Percentiles rank a stretch among this genome's conserved stretches.
These are phyloP conservation scores for Trachelus iudaicus DNA, from an alignment of 2,888 invertebrate species.

Conservation along the genomic window DNA sequence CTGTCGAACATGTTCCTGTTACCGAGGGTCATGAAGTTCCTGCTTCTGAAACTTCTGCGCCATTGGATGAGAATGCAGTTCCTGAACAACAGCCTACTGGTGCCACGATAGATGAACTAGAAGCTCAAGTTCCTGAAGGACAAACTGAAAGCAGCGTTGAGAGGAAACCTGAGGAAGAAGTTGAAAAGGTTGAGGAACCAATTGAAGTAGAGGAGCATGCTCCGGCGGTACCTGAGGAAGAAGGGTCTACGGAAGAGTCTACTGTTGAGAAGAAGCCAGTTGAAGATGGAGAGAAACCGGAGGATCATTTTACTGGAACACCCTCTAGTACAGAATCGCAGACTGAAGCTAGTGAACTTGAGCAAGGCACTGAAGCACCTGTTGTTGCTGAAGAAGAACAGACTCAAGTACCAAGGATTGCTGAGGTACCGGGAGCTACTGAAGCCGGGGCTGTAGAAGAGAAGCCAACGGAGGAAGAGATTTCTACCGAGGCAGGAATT, in stretches of 20 bases:
- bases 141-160: constrained; percentile 9
- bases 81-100: constrained; percentile 13
- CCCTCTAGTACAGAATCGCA: not conserved
- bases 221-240: not conserved
- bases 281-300: not conserved
- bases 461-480: constrained; percentile 20
- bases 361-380: constrained; percentile 2
- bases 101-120: constrained; percentile 19
- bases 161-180: constrained; percentile 18
- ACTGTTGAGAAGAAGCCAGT: not conserved
- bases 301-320: not conserved
- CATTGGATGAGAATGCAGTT: constrained; percentile 14
- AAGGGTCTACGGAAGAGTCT: not conserved
- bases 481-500: constrained; percentile 17
- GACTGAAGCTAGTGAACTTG: constrained; percentile 3
- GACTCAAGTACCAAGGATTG: not conserved
- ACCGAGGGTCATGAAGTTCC: constrained; percentile 28
- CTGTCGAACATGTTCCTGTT: constrained; percentile 13
- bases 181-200: constrained; percentile 12
- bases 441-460: constrained; percentile 19
- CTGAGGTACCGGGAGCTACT: constrained; percentile 9
- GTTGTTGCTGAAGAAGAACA: constrained; percentile 3
- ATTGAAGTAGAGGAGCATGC: constrained; percentile 9
- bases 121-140: constrained; percentile 29
- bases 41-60: constrained; percentile 11